These are phyloP conservation scores for Huso huso DNA, from an alignment of 2,797 vertebrate genomes.

Conservation along the genomic window DNA sequence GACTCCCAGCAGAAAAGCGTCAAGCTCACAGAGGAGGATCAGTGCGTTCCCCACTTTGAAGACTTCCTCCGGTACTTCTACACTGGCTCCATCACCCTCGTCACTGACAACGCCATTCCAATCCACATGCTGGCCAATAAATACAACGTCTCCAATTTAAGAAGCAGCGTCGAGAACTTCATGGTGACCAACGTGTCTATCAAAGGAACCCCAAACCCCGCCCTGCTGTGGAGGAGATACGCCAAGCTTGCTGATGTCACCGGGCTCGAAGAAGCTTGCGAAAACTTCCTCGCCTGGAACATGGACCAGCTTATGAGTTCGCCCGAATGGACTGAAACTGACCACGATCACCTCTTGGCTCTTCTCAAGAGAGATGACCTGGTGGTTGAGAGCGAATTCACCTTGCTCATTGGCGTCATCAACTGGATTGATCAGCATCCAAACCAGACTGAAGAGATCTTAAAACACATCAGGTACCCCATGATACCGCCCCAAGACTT, in stretches of 20 bases:
- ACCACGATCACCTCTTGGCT: background rate
- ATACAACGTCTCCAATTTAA: background rate
- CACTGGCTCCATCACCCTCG: background rate
- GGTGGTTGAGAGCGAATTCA: background rate
- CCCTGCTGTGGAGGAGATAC: background rate
- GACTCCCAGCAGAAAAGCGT: background rate
- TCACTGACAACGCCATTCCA: background rate
- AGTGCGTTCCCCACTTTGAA: slow-evolving; percentile 3
- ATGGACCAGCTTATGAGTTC: background rate
- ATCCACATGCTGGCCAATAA: background rate
- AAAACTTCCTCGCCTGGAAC: slow-evolving; percentile 7
- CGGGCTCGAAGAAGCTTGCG: slow-evolving; percentile 2
- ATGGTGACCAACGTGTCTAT: slow-evolving; percentile 1
- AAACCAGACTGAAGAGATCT: background rate
- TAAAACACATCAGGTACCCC: background rate
- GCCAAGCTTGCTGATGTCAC: background rate
- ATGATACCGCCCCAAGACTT: background rate
- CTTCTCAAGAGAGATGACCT: background rate
- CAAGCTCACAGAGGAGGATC: background rate
- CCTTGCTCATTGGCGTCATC: background rate
- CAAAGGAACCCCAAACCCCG: background rate
- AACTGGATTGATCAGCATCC: background rate
- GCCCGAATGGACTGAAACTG: slow-evolving; percentile 1
- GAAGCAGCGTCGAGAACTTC: background rate
- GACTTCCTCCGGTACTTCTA: slow-evolving; percentile 10